A percentile compares a stretch with the other conserved stretches of the same genome.
These are phyloP conservation scores for Macropis europaea DNA, from an alignment of 2,888 invertebrate genomes.

Conservation along the genomic window DNA sequence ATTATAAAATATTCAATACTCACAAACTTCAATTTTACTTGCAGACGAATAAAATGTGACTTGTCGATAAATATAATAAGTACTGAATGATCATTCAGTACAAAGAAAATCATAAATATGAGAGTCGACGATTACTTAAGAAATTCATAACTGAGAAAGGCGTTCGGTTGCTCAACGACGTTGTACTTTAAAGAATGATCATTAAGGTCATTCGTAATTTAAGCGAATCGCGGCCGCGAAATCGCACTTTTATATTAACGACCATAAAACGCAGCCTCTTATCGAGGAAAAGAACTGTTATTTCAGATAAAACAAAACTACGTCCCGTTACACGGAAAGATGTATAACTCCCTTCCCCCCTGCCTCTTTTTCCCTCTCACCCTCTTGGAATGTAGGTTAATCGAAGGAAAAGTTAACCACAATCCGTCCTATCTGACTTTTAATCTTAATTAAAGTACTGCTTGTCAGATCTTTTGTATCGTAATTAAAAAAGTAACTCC, in stretches of 20 bases:
- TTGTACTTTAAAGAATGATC: background rate
- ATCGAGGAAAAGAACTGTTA: slow-evolving; percentile 33
- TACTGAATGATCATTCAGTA: no score
- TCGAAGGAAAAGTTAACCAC: slow-evolving; percentile 54
- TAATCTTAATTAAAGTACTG: slow-evolving; percentile 48
- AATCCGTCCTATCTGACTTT: slow-evolving; percentile 38
- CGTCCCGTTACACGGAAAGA: slow-evolving; percentile 31
- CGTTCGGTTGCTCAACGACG: no score
- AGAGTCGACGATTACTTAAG: no score
- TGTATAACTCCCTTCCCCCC: background rate
- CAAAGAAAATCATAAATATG: background rate
- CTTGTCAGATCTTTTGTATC: slow-evolving; percentile 45
- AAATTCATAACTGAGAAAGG: no score
- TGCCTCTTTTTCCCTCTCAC: background rate
- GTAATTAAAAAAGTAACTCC: slow-evolving; percentile 34
- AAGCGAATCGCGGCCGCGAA: slow-evolving; percentile 4
- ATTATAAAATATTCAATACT: no score
- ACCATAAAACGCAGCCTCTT: slow-evolving; percentile 8
- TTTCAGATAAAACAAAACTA: slow-evolving; percentile 37
- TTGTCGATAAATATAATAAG: no score
- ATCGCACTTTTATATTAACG: no score
- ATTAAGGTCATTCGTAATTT: slow-evolving; percentile 24
- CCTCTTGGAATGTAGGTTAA: slow-evolving; percentile 59
- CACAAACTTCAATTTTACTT: no score
- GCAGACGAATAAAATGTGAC: no score